Percentiles rank a stretch among this genome's conserved stretches.
Conservation (phyloP, 2,113 vertebrate genomes). For the Pituophis catenifer region DNA sequence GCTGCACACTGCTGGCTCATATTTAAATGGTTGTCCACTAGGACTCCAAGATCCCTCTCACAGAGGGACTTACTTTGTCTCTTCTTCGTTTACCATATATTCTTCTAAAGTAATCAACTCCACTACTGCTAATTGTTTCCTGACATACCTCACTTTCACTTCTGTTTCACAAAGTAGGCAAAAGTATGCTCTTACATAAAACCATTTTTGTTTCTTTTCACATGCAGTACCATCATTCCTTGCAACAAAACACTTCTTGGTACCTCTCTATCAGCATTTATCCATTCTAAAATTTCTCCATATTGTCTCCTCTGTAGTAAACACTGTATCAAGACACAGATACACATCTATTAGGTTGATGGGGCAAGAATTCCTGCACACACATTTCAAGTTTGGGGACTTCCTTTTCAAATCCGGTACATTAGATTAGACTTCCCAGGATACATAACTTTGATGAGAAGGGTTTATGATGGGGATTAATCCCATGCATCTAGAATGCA, state of each 20-base stretch:
- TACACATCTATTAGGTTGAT: not conserved
- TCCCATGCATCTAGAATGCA: too few relatives aligned
- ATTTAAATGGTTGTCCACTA: too few relatives aligned
- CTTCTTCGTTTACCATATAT: not conserved
- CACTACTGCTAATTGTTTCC: not conserved
- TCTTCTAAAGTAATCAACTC: not conserved
- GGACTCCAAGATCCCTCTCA: too few relatives aligned
- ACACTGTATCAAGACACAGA: not conserved
- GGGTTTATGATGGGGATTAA: not conserved
- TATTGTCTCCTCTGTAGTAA: not conserved
- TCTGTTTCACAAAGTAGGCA: not conserved
- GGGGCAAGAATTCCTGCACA: not conserved
- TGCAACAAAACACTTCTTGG: not conserved
- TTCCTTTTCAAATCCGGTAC: not conserved
- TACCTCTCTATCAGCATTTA: not conserved
- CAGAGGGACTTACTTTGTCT: not conserved
- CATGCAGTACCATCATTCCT: not conserved
- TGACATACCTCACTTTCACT: not conserved
- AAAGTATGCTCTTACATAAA: not conserved
- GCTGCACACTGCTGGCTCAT: too few relatives aligned
- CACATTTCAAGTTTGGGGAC: not conserved
- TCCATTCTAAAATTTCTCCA: not conserved
- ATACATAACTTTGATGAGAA: not conserved
- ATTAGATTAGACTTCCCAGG: not conserved
- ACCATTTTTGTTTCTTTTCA: not conserved